Conservation (phyloP, 2,888 invertebrate species). For the Acanthoscelides obtectus region DNA sequence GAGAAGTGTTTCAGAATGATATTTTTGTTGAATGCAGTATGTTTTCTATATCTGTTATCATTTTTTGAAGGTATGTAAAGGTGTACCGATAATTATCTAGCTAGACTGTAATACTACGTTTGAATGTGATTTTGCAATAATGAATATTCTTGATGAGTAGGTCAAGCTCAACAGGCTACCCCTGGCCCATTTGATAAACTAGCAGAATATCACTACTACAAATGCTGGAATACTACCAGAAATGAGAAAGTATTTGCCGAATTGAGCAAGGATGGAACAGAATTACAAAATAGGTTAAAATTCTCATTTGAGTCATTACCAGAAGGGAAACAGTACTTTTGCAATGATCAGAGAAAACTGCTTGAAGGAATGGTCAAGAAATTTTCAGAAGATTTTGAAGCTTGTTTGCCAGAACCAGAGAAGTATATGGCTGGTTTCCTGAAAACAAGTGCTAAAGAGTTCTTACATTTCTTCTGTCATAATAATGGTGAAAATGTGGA, state of each 20-base stretch:
- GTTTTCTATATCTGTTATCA: neutral
- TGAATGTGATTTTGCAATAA: neutral
- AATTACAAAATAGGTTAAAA: neutral
- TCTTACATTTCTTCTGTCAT: slow-evolving; percentile 25
- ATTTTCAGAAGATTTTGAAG: slow-evolving; percentile 15
- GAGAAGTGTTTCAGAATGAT: no score
- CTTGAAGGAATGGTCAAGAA: slow-evolving; percentile 14
- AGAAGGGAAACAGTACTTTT: neutral
- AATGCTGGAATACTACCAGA: neutral
- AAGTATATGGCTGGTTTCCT: slow-evolving; percentile 21
- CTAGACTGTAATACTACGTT: neutral
- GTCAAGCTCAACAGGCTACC: neutral
- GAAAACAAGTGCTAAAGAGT: slow-evolving; percentile 16
- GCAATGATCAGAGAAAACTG: neutral
- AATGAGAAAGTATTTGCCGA: neutral
- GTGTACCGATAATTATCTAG: neutral
- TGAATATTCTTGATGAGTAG: neutral
- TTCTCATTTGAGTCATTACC: neutral
- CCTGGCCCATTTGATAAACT: neutral
- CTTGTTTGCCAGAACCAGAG: slow-evolving; percentile 20
- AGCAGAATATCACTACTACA: neutral
- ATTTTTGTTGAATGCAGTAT: neutral
- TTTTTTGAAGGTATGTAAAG: neutral
- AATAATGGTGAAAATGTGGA: slow-evolving; percentile 18
- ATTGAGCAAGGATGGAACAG: neutral